Percentiles rank a stretch among this genome's conserved stretches.
phyloP scores from a whole-genome alignment of 2,888 invertebrate genomes.

The Oscheius myriophilus region DNA sequence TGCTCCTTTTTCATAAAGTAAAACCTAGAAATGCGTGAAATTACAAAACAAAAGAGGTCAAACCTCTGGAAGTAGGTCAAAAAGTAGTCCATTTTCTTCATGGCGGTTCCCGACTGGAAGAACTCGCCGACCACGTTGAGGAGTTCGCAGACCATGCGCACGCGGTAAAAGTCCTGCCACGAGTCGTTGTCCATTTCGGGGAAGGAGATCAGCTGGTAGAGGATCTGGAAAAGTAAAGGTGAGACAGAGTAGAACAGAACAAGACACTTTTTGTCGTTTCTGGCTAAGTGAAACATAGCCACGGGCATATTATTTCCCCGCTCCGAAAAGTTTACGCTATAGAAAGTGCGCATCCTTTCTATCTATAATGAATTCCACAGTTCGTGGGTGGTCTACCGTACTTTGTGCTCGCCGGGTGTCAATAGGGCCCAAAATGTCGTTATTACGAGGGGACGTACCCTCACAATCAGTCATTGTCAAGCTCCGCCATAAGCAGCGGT shows the following conservation, averaged over 20 bases:
- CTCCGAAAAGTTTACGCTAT: no score
- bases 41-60: background rate
- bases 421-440: no score
- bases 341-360: no score
- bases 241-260: background rate
- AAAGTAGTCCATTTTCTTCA: conserved; percentile 54
- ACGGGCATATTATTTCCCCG: background rate
- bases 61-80: conserved; percentile 52
- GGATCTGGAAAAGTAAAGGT: conserved; percentile 39
- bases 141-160: conserved; percentile 57
- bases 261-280: no score
- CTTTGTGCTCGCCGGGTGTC: no score
- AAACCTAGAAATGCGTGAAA: conserved; percentile 30
- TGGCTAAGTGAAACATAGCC: background rate
- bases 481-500: no score
- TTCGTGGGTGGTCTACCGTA: no score
- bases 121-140: conserved; percentile 59
- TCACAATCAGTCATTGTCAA: no score
- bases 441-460: no score
- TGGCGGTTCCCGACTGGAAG: conserved; percentile 44
- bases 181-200: conserved; percentile 42
- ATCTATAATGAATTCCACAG: no score
- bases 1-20: conserved; percentile 38
- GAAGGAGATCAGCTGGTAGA: conserved; percentile 65
- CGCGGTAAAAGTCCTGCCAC: conserved; percentile 53